Base-by-base conservation (phyloP, 2,888 invertebrate genomes). In the Drosophila colorata region DNA sequence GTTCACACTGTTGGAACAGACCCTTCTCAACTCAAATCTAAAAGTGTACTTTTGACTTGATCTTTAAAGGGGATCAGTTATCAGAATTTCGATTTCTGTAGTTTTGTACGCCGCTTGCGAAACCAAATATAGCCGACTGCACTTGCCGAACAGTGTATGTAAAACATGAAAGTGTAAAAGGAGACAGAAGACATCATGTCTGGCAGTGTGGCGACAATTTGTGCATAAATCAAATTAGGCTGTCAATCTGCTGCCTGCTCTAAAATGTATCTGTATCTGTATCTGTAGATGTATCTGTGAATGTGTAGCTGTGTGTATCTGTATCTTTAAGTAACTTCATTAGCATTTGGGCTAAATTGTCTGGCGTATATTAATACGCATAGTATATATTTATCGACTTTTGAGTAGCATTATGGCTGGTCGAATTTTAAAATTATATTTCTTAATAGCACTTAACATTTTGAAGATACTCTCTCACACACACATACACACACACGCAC, bases 211-310 rank as follows among this genome's bases (percentile, higher is more conserved):
- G 61, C 69, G 60, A 72, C 76, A 60, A 68, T 65, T 66, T 43
- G 55, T 66, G 51, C 63, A 79, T 70, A 68, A 80, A 74, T 77
- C 79, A 77, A 79, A 80, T 74, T 77, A 58, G 59, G 49, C 52
- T 66, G 79, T 72, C 74, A 77, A 77, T 75, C 68, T 53, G 41
- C 31, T 41, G 47, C 20, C 41, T 49, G 38, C 52, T 60, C 31
- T 37, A 8, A 41, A 35, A 48, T 60, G 37, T 40, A 59, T 51
- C 44, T 64, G 37, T 5, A 25, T 2, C 43, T 33, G 11, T 13
- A 28, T 28, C 9, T 28, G 28, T 28, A 28, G 28, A 8, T 28
- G 28, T 28, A n/a, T n/a, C 43, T 33, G 11, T 13, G 9, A 9
- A 28, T 28, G 28, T 28, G 28, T 28, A 28, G 28, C 28, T 28